Evolutionary conservation across 1,140 invertebrate genomes (phyloP).

Genomic region (Drosophila truncata): DNA sequence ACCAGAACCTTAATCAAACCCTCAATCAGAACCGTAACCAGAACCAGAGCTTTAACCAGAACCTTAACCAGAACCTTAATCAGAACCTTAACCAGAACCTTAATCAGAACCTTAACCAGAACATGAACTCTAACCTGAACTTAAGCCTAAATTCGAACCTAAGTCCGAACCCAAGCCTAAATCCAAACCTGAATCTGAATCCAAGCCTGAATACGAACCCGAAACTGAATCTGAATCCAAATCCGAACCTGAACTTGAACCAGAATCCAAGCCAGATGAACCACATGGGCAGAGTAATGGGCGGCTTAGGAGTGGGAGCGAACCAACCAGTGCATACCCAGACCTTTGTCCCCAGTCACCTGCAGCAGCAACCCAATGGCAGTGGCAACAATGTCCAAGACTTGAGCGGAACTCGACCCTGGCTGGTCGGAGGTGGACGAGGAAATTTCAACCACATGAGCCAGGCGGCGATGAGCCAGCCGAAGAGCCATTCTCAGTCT

Average conservation of each 20-base stretch:
- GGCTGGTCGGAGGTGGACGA: not conserved
- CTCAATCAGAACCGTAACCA: not conserved
- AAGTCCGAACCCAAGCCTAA: not conserved
- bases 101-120: not conserved
- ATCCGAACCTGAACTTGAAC: not conserved
- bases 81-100: not conserved
- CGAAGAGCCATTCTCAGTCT: no score
- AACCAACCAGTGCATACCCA: not conserved
- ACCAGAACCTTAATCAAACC: not conserved
- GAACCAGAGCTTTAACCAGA: not conserved
- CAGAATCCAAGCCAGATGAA: not conserved
- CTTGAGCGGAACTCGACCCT: no score
- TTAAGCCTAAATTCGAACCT: not conserved
- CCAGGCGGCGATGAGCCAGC: not conserved
- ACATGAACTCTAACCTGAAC: not conserved
- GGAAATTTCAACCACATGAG: not conserved
- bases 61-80: not conserved
- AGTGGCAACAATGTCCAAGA: no score
- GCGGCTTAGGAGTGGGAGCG: not conserved
- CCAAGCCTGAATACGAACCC: not conserved
- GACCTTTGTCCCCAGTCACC: not conserved
- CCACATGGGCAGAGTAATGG: not conserved
- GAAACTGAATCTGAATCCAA: not conserved
- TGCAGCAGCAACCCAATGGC: constrained; percentile 12
- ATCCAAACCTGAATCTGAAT: not conserved